Conservation (phyloP, 1,140 invertebrate genomes). For the Apolygus lucorum region DNA sequence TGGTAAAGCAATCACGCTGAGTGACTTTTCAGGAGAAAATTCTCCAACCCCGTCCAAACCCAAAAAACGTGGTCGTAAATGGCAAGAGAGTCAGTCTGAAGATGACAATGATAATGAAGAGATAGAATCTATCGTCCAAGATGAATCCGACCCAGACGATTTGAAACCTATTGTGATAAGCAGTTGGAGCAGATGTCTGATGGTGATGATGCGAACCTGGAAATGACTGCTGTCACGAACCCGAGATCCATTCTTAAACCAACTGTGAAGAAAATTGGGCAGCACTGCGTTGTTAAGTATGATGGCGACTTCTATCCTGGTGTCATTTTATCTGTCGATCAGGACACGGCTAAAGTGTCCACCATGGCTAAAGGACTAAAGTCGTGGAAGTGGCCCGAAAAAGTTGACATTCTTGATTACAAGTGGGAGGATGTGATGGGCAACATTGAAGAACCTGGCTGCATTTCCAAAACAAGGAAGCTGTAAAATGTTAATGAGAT, state of each 20-base stretch:
- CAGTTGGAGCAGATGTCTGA: no score
- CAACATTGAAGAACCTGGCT: neutral
- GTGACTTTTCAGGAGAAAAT: neutral
- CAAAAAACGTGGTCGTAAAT: no score
- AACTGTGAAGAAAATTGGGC: neutral
- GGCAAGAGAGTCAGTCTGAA: neutral
- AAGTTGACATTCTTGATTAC: conserved; percentile 15
- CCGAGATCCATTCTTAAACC: no score
- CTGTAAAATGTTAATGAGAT: no score
- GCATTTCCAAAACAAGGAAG: neutral
- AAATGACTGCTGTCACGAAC: no score
- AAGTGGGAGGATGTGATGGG: conserved; percentile 11
- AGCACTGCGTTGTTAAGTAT: conserved; percentile 19
- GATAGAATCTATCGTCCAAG: neutral
- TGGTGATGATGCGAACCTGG: neutral
- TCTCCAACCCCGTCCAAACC: neutral
- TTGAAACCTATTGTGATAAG: neutral
- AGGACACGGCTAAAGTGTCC: conserved; percentile 9
- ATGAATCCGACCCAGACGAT: conserved; percentile 2
- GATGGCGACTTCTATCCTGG: conserved; percentile 23
- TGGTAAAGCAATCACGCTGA: no score
- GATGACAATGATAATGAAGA: neutral
- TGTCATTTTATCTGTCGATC: conserved; percentile 16
- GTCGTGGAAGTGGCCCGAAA: conserved; percentile 26
- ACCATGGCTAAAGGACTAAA: conserved; percentile 22